Base-by-base conservation (phyloP, 1,140 invertebrate species). In the Drosophila punjabiensis region DNA sequence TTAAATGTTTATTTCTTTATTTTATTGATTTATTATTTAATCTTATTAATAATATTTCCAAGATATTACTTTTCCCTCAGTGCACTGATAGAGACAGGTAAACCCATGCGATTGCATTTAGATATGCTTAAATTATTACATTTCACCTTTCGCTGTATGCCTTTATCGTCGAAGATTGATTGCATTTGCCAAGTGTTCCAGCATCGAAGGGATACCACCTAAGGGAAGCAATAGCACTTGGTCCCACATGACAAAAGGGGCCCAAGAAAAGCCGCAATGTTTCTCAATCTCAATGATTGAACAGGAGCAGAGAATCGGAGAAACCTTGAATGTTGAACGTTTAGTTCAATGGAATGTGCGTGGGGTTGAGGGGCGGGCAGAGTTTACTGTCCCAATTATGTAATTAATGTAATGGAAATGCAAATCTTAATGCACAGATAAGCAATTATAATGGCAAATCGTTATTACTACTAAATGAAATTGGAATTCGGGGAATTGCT, bases 121-220 rank as follows among this genome's bases (percentile, higher is more conserved):
- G 77, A 85, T 81, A 81, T 78, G 56, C 82, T 85, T 81, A 85
- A 85, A 85, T 85, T 85, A 85, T 85, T 85, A 71, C 82, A 78
- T 79, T 85, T 78, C 74, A 67, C 66, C 45, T 62, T 41, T 50
- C 63, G 63, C 59, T 71, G 62, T 76, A 66, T 78, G 78, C 74
- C 76, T 78, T 81, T 85, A 85, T 85, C 78, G 65, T 70, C 58
- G 80, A 85, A 85, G 82, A 85, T 85, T 85, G 82, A 85, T 85
- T 74, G 82, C 78, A 62, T 80, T 84, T 73, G 59, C 82, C 76
- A 52, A 78, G 79, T 56, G 33, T 69, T 70, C n/a, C 43, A 43
- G 37, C n/a, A 18, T 32, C 50, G 9, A 18, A 32, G 48, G 61
- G 45, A 76, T 61, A 39, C 45, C n/a, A 65, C 33, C 35, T 24